Evolutionary conservation across 2,113 vertebrate species (phyloP).

Genomic region (Oryzias javanicus): DNA sequence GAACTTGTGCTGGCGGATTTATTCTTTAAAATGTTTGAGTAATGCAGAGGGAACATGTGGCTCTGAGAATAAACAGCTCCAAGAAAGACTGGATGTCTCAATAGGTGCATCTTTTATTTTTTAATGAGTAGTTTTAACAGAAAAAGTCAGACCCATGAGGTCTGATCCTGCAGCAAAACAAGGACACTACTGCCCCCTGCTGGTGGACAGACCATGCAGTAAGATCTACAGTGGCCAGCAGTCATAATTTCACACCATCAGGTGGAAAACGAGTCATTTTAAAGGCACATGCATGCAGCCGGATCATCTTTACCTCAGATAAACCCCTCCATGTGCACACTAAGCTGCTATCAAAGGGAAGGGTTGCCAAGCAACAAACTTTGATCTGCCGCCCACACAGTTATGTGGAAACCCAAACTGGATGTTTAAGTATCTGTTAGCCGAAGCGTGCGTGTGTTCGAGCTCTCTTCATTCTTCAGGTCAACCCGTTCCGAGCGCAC

Average conservation of each 20-base stretch:
- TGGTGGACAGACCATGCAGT: slow-evolving; percentile 9
- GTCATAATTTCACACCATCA: not conserved
- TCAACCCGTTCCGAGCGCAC: not conserved
- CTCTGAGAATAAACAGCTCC: no score
- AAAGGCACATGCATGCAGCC: slow-evolving; percentile 7
- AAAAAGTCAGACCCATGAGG: slow-evolving; percentile 1
- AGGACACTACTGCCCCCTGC: slow-evolving; percentile 57
- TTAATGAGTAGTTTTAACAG: not conserved
- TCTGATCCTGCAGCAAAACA: not conserved
- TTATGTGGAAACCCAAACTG: slow-evolving; percentile 42
- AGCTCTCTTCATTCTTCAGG: not conserved
- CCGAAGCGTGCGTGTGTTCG: slow-evolving; percentile 1
- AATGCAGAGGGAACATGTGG: no score
- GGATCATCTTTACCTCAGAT: slow-evolving; percentile 29
- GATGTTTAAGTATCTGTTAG: slow-evolving; percentile 19
- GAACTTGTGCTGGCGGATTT: slow-evolving; percentile 1
- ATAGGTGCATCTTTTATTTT: no score
- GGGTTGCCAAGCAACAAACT: slow-evolving; percentile 69
- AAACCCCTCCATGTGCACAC: slow-evolving; percentile 26
- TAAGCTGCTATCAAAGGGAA: slow-evolving; percentile 38
- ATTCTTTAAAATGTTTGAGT: not conserved
- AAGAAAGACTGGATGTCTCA: no score
- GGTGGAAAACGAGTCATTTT: not conserved
- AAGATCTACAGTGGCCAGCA: not conserved
- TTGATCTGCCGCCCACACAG: slow-evolving; percentile 65